These are phyloP conservation scores for Brachymystax lenok DNA, from an alignment of 2,797 vertebrate genomes.

Conservation along the genomic window DNA sequence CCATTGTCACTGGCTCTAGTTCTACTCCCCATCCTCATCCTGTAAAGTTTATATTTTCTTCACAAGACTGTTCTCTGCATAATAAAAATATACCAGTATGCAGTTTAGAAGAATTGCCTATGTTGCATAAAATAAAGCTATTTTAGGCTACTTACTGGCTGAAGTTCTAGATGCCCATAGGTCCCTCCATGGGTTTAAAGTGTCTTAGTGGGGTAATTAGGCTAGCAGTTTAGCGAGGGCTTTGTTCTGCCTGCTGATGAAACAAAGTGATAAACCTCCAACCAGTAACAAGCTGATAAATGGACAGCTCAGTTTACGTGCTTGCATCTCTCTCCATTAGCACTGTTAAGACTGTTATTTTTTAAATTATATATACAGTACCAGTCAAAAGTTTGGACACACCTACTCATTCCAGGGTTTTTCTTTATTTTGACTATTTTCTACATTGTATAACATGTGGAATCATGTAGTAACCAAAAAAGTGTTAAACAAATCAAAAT, in stretches of 20 bases:
- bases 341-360: not conserved
- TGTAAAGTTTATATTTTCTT: not conserved
- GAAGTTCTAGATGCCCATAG: not conserved
- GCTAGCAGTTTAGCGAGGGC: no score
- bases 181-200: not conserved
- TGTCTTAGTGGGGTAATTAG: not conserved
- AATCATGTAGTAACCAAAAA: no score
- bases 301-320: not conserved
- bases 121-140: not conserved
- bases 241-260: not conserved
- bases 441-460: no score
- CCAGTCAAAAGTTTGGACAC: no score
- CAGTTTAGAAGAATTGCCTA: no score
- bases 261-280: not conserved
- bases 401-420: no score
- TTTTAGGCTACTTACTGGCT: not conserved
- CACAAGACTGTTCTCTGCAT: not conserved
- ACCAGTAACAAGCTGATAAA: not conserved
- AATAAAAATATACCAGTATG: not conserved
- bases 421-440: no score
- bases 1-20: not conserved
- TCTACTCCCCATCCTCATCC: not conserved
- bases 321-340: not conserved
- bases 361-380: no score
- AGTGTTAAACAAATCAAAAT: no score